Evolutionary conservation across 1,140 invertebrate species (phyloP), one percentile per base, ranked within the genome.

Genomic region (Leptinotarsa undecemlineata): DNA sequence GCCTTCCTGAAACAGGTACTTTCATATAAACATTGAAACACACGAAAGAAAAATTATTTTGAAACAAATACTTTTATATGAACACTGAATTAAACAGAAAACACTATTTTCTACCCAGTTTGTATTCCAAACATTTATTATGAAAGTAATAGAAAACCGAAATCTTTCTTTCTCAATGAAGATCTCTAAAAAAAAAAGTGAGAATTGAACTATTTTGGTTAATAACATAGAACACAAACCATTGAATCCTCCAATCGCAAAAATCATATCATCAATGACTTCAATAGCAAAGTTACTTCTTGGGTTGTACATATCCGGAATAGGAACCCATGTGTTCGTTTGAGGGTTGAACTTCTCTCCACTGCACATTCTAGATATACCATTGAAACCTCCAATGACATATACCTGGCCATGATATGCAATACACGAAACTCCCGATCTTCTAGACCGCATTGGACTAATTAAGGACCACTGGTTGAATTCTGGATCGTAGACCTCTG

Each of bases 391-490:
- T 14, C 94, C 93, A 61, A 95, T 88, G 2, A 93, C 93, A 82
- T 93, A 95, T 0, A 91, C 87, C 84, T 88, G 90, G 47, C 89
- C 89, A 68, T 90, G 88, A 82, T 92, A 92, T 3, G 91, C 87
- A 5, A 94, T 91, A 77, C 94, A 89, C 14, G 90, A 91, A 0
- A 95, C 91, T 1, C 94, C 94, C 3, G 93, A 94, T 68, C 94
- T 86, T 60, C 92, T 89, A 76, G 90, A 92, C 26, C 89, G 87
- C 95, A 97, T 96, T 5, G 90, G 88, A 11, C 89, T 87, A 63
- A 98, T 91, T 77, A 93, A 86, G 0, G 94, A 94, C 96, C 96
- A 98, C 77, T 94, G 90, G 84, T 97, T 94, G 0, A 88, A 89
- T 14, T 90, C 87, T 0, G 95, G 94, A 85, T 96, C 92, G 84